Evolutionary conservation across 1,140 invertebrate species (phyloP), one percentile per base, ranked within the genome.

Genomic region (Drosophila obscura): DNA sequence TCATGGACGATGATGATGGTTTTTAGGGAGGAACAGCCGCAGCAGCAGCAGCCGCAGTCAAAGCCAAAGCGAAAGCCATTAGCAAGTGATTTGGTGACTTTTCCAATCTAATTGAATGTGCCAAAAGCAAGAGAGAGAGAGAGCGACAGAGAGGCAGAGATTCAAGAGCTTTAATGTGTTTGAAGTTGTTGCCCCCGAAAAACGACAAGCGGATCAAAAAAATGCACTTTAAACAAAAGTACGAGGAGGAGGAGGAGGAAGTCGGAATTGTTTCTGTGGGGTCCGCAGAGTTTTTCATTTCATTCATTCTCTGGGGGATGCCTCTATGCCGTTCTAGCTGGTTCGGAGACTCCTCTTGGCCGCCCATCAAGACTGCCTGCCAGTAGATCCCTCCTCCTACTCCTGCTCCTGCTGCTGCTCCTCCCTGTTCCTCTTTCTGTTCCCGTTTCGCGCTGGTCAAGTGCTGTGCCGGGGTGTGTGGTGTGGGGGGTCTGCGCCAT

Each of bases 381-480:
- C 19, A 19, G 19, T 16, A 16, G 16, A 16, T 16, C 16, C 16
- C 16, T 49, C 22, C 35, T 35, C 19, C 3, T 19, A 7, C 43
- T 31, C 4, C 5, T 55, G 13, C 16, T 49, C 22, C 35, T 35
- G 19, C 3, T 22, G 2, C 5, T n/a, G 22, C 48, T 24, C 26
- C 8, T 48, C 15, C 39, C 59, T 15, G 2, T 60, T 15, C 26
- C 46, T 3, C 6, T 9, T 9, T 26, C 43, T 50, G 43, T 53
- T 62, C 56, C 65, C 75, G 52, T 79, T 68, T 80, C 44, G 50
- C 58, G 53, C 65, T 83, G 80, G 80, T 83, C 80, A 83, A 83
- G 80, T 83, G 80, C 61, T 84, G 80, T 78, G 19, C 16, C 1
- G 16, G 16, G 16, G 16, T 53, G 28, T 39, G 15, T 15, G 13